These are phyloP conservation scores for Schizopygopsis pylzovi DNA, from an alignment of 2,797 vertebrate genomes.

Conservation along the genomic window DNA sequence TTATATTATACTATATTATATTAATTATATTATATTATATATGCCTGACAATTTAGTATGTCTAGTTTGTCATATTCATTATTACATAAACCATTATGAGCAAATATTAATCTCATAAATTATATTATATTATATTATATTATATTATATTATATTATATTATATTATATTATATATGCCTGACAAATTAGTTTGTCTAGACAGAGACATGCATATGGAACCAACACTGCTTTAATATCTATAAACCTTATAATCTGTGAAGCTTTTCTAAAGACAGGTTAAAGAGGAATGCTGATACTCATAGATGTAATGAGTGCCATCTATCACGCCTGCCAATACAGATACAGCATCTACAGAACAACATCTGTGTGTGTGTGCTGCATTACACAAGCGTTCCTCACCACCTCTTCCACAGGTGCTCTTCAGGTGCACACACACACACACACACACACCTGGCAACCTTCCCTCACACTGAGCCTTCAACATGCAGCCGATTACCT, in stretches of 20 bases:
- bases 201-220: neutral
- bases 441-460: slow-evolving; percentile 14
- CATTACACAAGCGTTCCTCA: slow-evolving; percentile 26
- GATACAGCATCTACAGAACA: neutral
- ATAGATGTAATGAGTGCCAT: neutral
- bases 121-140: neutral
- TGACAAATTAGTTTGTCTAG: neutral
- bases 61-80: no score
- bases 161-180: neutral
- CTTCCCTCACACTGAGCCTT: slow-evolving; percentile 17
- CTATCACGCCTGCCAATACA: neutral
- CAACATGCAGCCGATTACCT: slow-evolving; percentile 35
- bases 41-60: no score
- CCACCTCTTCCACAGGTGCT: slow-evolving; percentile 23
- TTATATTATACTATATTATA: no score
- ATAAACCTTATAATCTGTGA: neutral
- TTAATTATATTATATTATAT: no score
- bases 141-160: no score
- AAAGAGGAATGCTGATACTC: neutral
- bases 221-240: neutral
- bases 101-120: no score
- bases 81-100: no score
- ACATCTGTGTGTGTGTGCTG: slow-evolving; percentile 23
- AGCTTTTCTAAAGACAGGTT: neutral
- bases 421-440: neutral